These are phyloP conservation scores for Dendrophyllia cribrosa DNA, from an alignment of 64 coral and sea anemone species.

Conservation along the genomic window DNA sequence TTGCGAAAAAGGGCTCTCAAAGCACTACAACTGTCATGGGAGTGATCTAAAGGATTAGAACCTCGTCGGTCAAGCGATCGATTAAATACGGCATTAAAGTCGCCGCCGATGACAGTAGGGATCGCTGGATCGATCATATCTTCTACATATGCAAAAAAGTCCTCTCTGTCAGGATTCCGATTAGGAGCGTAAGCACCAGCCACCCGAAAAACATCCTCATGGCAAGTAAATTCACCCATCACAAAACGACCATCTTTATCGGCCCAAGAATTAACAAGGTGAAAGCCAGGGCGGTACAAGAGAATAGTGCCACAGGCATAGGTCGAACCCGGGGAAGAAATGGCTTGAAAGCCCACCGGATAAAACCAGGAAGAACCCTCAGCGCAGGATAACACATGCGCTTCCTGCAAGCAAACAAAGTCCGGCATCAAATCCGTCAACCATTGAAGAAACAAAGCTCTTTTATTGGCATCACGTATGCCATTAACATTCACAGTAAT, in stretches of 20 bases:
- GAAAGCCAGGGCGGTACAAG: no score
- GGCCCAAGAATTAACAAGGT: background rate
- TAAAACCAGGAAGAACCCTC: no score
- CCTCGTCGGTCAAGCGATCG: background rate
- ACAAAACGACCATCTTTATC: background rate
- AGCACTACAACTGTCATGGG: background rate
- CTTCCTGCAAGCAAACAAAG: no score
- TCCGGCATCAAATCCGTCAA: no score
- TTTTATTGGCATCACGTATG: no score
- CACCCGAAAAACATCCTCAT: background rate
- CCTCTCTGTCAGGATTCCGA: background rate
- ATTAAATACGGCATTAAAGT: background rate
- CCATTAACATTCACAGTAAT: no score
- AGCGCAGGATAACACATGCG: no score
- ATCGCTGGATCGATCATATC: background rate
- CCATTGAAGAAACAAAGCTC: no score
- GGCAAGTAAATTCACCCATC: background rate
- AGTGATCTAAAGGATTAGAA: background rate
- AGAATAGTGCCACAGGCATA: no score
- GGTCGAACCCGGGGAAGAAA: no score
- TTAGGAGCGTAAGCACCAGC: background rate
- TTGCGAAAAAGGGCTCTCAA: background rate
- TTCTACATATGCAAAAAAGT: background rate
- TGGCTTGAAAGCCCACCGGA: no score
- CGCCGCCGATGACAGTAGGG: background rate